phyloP scores from a whole-genome alignment of 2,797 vertebrate species.

The Scolopax rusticola region DNA sequence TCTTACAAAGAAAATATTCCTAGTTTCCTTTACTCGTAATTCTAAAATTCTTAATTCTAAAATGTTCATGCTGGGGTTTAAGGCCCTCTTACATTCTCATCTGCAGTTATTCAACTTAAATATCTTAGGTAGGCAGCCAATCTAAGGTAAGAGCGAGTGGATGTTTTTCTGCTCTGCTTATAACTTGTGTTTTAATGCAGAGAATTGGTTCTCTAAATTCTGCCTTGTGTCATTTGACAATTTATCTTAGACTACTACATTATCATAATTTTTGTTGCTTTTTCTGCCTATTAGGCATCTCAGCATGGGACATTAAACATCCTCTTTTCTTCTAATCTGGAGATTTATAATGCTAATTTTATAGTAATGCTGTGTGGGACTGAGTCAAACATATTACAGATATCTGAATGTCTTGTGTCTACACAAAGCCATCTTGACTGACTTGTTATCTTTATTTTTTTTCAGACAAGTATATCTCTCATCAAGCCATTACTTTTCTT shows the following conservation, averaged over 20 bases:
- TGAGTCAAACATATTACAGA: background rate
- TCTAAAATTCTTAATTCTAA: constrained; percentile 34
- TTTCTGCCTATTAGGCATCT: constrained; percentile 31
- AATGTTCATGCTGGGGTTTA: background rate
- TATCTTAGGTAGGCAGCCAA: background rate
- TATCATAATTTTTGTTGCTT: constrained; percentile 32
- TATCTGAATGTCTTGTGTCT: background rate
- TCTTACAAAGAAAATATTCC: constrained; percentile 18
- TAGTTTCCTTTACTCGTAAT: constrained; percentile 11
- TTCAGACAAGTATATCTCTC: background rate
- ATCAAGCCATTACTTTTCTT: background rate
- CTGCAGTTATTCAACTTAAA: constrained; percentile 35
- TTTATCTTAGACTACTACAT: constrained; percentile 4
- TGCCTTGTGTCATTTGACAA: constrained; percentile 25
- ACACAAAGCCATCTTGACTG: background rate
- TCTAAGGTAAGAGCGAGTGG: background rate
- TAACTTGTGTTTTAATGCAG: constrained; percentile 2
- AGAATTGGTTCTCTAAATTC: constrained; percentile 7
- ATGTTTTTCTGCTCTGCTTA: background rate
- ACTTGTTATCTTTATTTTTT: background rate
- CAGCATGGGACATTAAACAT: constrained; percentile 41
- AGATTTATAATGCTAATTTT: constrained; percentile 42
- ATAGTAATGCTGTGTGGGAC: background rate
- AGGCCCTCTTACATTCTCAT: constrained; percentile 28
- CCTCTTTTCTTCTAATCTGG: constrained; percentile 26